Evolutionary conservation across 64 coral and sea anemone genomes (phyloP).

Genomic region (Actinia equina): DNA sequence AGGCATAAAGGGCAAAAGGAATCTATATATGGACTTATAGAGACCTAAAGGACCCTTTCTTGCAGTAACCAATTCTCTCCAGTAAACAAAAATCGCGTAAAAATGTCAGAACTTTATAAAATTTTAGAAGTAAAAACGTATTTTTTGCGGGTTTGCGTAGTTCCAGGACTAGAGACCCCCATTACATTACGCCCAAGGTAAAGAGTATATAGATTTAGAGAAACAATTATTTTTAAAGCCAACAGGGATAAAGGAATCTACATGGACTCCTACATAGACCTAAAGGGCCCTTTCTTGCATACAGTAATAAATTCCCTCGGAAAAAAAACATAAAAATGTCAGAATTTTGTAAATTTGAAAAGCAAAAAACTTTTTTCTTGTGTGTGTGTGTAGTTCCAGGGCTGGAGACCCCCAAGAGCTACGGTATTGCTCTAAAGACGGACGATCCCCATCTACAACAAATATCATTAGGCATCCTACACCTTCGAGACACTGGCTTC

Average conservation of each 20-base stretch:
- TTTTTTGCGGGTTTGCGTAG: not conserved
- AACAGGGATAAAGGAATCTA: not conserved
- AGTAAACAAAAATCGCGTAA: no score
- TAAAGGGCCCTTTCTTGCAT: not conserved
- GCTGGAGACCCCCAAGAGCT: not conserved
- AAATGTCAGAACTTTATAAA: no score
- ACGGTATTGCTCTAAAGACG: not conserved
- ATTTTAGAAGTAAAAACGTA: no score
- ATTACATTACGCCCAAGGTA: not conserved
- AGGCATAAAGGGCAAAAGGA: no score
- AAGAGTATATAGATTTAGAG: not conserved
- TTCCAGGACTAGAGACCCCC: not conserved
- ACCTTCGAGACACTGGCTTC: constrained; percentile 15
- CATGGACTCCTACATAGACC: not conserved
- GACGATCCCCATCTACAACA: constrained; percentile 8
- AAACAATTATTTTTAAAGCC: not conserved
- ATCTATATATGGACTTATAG: no score
- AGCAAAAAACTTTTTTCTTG: not conserved
- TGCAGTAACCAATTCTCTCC: no score
- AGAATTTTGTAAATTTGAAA: no score
- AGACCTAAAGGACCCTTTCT: no score
- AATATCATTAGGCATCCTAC: constrained; percentile 14
- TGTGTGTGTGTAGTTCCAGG: not conserved
- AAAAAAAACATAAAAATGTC: no score
- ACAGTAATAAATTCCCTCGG: no score